Conservation (phyloP, 2,888 invertebrate genomes). For the Epsilonema sp. region DNA sequence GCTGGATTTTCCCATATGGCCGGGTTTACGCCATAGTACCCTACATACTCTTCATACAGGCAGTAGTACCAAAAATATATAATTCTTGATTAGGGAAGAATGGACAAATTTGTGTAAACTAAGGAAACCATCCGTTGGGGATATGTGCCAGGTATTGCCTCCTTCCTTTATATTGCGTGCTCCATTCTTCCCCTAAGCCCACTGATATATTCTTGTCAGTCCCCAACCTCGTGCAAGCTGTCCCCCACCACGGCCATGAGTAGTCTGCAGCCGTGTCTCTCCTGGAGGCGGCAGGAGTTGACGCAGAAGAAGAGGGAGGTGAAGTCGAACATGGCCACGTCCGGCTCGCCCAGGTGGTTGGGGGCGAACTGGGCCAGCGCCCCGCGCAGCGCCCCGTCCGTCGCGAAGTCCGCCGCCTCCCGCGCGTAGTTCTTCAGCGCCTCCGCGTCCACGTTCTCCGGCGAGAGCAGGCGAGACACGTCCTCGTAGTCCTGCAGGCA, state of each 20-base stretch:
- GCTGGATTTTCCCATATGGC: too few species aligned
- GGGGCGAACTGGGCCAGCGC: constrained; percentile 61
- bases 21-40: too few species aligned
- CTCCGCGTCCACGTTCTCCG: constrained; percentile 72
- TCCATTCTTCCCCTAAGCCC: too few species aligned
- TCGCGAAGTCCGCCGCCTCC: constrained; percentile 84
- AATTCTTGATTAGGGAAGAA: too few species aligned
- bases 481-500: constrained; percentile 84
- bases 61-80: too few species aligned
- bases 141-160: too few species aligned
- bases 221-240: constrained; percentile 72
- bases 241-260: constrained; percentile 83
- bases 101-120: too few species aligned
- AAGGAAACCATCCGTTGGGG: too few species aligned
- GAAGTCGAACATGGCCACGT: constrained; percentile 96
- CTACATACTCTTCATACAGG: too few species aligned
- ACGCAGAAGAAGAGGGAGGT: constrained; percentile 96
- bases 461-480: constrained; percentile 60
- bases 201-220: too few species aligned
- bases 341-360: constrained; percentile 89
- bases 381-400: constrained; percentile 31
- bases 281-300: too few species aligned
- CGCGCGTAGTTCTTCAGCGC: constrained; percentile 71
- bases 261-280: constrained; percentile 53
- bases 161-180: too few species aligned